Conservation (phyloP, 2,797 vertebrate genomes). For the Sebastes iracundus region DNA sequence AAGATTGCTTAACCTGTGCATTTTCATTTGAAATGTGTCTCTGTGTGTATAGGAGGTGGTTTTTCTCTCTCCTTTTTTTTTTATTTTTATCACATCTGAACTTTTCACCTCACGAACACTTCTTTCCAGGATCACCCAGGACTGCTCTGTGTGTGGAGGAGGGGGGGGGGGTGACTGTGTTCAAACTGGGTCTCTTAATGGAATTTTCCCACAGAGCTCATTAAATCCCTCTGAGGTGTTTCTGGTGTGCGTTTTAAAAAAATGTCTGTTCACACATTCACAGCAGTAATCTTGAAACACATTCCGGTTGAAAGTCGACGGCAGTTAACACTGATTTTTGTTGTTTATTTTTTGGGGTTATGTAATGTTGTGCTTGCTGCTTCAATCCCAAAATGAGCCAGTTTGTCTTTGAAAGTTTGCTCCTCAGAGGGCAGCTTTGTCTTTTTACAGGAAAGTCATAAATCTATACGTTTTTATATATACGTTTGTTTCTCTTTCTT, state of each 20-base stretch:
- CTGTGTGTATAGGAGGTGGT: background rate
- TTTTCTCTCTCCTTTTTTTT: background rate
- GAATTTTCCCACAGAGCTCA: conserved; percentile 18
- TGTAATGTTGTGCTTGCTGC: conserved; percentile 45
- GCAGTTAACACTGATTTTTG: background rate
- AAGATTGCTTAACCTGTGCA: conserved; percentile 43
- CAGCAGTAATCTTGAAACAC: conserved; percentile 9
- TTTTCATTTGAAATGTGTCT: conserved; percentile 33
- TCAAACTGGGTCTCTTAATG: conserved; percentile 18
- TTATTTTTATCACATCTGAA: conserved; percentile 15
- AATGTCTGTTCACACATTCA: conserved; percentile 13
- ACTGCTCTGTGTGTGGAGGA: conserved; percentile 14
- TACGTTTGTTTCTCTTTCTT: conserved; percentile 77
- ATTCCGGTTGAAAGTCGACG: background rate
- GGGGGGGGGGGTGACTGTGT: background rate
- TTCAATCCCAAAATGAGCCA: conserved; percentile 30
- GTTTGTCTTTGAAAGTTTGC: conserved; percentile 19
- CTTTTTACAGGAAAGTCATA: conserved; percentile 57
- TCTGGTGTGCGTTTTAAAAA: conserved; percentile 12
- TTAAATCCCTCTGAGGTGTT: conserved; percentile 21
- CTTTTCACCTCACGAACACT: conserved; percentile 36
- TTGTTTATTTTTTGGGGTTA: background rate
- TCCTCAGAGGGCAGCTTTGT: conserved; percentile 54
- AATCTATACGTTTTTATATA: conserved; percentile 76
- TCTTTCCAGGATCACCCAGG: conserved; percentile 59